phyloP scores from a whole-genome alignment of 2,797 vertebrate genomes.

The Erithacus rubecula region DNA sequence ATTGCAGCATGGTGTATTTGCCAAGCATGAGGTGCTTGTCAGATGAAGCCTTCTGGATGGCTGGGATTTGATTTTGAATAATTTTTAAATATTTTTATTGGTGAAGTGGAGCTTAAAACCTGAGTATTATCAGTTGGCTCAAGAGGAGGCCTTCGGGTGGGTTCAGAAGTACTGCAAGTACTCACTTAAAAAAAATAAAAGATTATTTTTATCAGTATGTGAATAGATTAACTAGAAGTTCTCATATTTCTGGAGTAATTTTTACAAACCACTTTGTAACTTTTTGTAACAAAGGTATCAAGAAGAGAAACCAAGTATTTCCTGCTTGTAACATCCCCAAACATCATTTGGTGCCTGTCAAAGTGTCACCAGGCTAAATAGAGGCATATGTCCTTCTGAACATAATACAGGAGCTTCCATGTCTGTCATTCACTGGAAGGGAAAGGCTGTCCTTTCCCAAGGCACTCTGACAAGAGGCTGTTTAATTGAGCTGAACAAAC shows the following conservation, averaged over 20 bases:
- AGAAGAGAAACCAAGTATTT: neutral
- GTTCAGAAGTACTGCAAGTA: neutral
- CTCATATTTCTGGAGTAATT: neutral
- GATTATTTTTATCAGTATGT: neutral
- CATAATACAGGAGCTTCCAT: neutral
- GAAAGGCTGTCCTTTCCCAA: neutral
- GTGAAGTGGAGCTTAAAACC: neutral
- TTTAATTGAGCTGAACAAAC: constrained; percentile 15
- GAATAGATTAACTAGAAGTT: neutral
- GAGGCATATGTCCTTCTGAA: neutral
- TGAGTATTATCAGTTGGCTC: neutral
- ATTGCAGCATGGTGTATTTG: fast-evolving
- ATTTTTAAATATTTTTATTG: neutral
- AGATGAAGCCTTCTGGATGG: neutral
- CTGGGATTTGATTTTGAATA: neutral
- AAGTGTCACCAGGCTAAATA: neutral
- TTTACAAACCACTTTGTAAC: neutral
- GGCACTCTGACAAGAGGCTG: neutral
- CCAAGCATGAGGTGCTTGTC: fast-evolving
- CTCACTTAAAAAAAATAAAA: neutral
- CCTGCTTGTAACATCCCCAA: neutral
- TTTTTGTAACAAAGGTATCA: neutral
- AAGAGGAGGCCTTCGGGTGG: neutral
- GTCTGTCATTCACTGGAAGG: neutral
- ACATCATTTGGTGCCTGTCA: neutral